Conservation (phyloP, 1,140 invertebrate genomes). For the Pseudoatta argentina region DNA sequence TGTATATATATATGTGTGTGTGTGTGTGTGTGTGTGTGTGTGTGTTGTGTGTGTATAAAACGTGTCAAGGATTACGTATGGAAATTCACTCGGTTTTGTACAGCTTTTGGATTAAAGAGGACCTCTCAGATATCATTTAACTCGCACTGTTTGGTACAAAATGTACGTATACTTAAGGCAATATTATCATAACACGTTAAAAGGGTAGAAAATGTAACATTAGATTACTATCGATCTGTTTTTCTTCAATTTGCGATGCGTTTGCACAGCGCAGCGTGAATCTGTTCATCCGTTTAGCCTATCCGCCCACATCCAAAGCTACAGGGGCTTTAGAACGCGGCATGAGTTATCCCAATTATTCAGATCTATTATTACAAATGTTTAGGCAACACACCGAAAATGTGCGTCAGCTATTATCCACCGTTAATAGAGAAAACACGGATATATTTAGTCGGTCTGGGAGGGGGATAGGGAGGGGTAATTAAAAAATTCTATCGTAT, state of each 20-base stretch:
- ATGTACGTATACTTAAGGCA: conserved; percentile 6
- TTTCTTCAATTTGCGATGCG: conserved; percentile 60
- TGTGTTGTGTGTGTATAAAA: conserved; percentile 5
- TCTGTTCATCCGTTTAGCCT: conserved; percentile 34
- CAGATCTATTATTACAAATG: conserved; percentile 9
- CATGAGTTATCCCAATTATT: background rate
- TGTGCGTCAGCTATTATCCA: background rate
- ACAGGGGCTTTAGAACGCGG: background rate
- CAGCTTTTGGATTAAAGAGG: conserved; percentile 50
- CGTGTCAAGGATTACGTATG: conserved; percentile 47
- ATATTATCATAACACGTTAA: conserved; percentile 42
- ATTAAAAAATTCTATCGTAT: conserved; percentile 35
- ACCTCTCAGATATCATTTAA: background rate
- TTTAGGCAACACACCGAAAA: conserved; percentile 53
- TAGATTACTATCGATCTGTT: conserved; percentile 57
- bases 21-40: background rate
- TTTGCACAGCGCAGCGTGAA: conserved; percentile 20
- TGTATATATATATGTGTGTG: background rate
- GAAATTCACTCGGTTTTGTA: conserved; percentile 53
- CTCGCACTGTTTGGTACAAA: background rate
- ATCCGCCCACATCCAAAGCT: background rate
- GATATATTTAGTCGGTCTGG: conserved; percentile 28
- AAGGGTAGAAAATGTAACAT: conserved; percentile 35
- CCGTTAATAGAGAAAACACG: conserved; percentile 23
- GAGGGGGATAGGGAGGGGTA: background rate